Evolutionary conservation across 2,113 vertebrate species (phyloP), one percentile per base, ranked within the genome.

Genomic region (Bubo blakistoni): DNA sequence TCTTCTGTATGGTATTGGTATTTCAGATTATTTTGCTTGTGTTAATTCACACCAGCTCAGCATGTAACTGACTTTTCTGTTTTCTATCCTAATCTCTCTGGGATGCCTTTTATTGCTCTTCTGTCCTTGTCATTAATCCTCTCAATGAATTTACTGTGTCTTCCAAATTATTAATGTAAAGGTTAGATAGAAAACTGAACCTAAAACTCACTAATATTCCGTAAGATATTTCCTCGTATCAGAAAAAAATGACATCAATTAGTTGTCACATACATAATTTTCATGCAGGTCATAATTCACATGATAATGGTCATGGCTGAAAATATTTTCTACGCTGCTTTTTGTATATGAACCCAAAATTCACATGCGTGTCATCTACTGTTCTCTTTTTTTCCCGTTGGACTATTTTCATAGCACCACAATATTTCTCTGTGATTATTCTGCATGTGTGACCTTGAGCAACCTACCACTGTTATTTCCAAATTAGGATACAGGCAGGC

Each of bases 161-260:
- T 74, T 93, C 80, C 65, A 95, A 90, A 94, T 93, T 94, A 94
- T 79, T 95, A 61, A 93, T 82, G 36, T 72, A 77, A 74, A 96
- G 72, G 44, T 91, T 87, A 92, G 86, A 57, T 69, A 88, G 88
- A 73, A 96, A n/a, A 62, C 27, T 82, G 38, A 90, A 92, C 55
- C 49, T 85, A 87, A 95, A 74, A 0, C 7, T 27, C 4, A 57
- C 44, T 1, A 24, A 54, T 72, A 93, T 65, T 88, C 87, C 42
- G 9, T 61, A 55, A 59, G 24, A 63, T 82, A 62, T 29, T 91
- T 93, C 34, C 25, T 17, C 11, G 24, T 49, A 76, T 71, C 21
- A 90, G 76, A 69, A 92, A 83, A 87, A 92, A 87, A 44, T 34
- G 0, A 25, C 47, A 94, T 52, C 13, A 74, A 16, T 93, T 92